Evolutionary conservation across 2,797 vertebrate genomes (phyloP), one percentile per base, ranked within the genome.

Genomic region (Arremon aurantiirostris): DNA sequence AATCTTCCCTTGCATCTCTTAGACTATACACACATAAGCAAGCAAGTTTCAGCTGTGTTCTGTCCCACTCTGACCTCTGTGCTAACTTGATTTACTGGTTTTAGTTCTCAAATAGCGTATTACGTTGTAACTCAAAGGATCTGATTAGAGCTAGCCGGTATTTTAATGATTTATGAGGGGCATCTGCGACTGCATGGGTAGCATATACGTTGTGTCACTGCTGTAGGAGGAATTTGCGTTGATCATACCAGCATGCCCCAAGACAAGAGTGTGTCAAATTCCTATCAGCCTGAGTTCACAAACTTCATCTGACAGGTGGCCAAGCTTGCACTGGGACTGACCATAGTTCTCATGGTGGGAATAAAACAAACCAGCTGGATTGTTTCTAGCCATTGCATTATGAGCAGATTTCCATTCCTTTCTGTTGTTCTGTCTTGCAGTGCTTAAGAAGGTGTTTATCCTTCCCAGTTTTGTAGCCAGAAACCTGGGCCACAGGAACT

Each of bases 121-220:
- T 95, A 88, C 1, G 0, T 87, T 96, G 89, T 89, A 94, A 72
- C 80, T 91, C 86, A 91, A 89, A 87, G 63, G 80, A 80, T 86
- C 78, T 82, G 94, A 89, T 95, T 94, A 88, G 70, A 86, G 41
- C 63, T 41, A 68, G 81, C 64, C 12, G 4, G 87, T 87, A 96
- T 88, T 93, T 91, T 90, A 94, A 91, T 94, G 96, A 97, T 97
- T 97, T 97, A 95, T 84, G 94, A 81, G 89, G 34, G 85, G 82
- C 93, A 96, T 87, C 91, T 97, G 95, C 64, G 71, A 84, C 71
- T 55, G 85, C 73, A 80, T 11, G 61, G 83, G 89, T 75, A 97
- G 82, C 64, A 19, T 91, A 78, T 42, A 22, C 75, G 55, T 88
- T 95, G 70, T 92, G 89, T 95, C 94, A 88, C 56, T 75, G 85